A percentile compares a stretch with the other conserved stretches of the same genome.
Conservation (phyloP, 2,113 vertebrate species). For the Riparia riparia region DNA sequence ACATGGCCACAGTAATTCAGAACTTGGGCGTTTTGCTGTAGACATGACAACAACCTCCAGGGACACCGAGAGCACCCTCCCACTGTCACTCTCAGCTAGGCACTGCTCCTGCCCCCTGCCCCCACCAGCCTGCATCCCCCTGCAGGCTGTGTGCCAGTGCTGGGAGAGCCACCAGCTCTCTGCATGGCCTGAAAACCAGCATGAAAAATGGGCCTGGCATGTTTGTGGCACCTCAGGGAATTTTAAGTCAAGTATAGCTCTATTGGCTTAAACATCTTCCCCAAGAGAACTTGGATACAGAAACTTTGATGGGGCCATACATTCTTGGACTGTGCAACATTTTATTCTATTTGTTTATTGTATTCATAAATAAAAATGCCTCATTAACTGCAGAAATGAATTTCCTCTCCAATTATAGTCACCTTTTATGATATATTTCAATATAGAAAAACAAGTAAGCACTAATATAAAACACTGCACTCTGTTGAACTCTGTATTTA, state of each 20-base stretch:
- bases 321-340: background rate
- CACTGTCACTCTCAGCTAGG: background rate
- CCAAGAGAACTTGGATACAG: background rate
- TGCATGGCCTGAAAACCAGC: background rate
- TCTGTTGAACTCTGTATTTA: background rate
- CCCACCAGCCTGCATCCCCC: background rate
- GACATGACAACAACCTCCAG: rapidly evolving
- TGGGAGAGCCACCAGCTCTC: background rate
- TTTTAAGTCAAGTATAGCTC: background rate
- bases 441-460: background rate
- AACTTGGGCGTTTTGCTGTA: background rate
- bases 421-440: slow-evolving; percentile 10
- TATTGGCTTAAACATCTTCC: background rate
- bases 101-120: background rate
- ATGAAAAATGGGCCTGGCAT: background rate
- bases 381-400: background rate
- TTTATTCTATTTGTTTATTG: slow-evolving; percentile 18
- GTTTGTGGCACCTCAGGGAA: background rate
- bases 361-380: slow-evolving; percentile 24
- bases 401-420: slow-evolving; percentile 26
- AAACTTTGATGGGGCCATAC: background rate
- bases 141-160: rapidly evolving
- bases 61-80: background rate
- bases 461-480: background rate
- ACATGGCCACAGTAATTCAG: background rate